Conservation (phyloP, 2,888 invertebrate species). For the Druceiella hillmani region DNA sequence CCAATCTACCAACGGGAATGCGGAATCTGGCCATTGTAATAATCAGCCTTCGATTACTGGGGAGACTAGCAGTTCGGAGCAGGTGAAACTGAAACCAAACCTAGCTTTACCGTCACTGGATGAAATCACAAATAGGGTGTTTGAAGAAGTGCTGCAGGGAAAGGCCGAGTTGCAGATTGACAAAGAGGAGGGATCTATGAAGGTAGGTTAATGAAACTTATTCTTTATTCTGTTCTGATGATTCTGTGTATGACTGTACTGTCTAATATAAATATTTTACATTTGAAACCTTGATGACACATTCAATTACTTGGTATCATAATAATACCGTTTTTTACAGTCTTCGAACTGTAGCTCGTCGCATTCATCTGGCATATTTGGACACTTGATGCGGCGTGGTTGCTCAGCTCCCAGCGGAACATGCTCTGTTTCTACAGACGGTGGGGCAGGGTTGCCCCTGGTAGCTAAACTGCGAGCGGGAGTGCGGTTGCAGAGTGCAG, state of each 20-base stretch:
- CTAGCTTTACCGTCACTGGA: constrained; percentile 48
- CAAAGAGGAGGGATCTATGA: constrained; percentile 45
- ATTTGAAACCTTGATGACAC: no score
- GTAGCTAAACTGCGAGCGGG: constrained; percentile 67
- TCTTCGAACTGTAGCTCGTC: constrained; percentile 71
- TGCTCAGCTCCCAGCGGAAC: constrained; percentile 16
- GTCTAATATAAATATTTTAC: constrained; percentile 2
- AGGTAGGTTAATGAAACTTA: constrained; percentile 33
- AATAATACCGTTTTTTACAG: no score
- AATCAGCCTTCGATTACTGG: constrained; percentile 5
- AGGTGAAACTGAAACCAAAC: constrained; percentile 23
- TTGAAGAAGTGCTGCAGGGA: constrained; percentile 67
- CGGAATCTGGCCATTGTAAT: not conserved
- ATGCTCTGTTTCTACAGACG: constrained; percentile 25
- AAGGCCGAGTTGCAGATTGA: constrained; percentile 43
- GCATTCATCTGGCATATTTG: constrained; percentile 62
- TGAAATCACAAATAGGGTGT: constrained; percentile 72
- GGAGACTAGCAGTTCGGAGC: constrained; percentile 6
- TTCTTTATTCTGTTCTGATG: constrained; percentile 2
- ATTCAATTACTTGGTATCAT: no score
- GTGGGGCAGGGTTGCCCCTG: constrained; percentile 29
- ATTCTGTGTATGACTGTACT: not conserved
- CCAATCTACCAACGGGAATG: constrained; percentile 9
- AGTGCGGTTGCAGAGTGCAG: constrained; percentile 50
- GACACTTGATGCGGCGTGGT: constrained; percentile 54